Conservation (phyloP, 2,888 invertebrate species). For the Agrenia bidenticulata region DNA sequence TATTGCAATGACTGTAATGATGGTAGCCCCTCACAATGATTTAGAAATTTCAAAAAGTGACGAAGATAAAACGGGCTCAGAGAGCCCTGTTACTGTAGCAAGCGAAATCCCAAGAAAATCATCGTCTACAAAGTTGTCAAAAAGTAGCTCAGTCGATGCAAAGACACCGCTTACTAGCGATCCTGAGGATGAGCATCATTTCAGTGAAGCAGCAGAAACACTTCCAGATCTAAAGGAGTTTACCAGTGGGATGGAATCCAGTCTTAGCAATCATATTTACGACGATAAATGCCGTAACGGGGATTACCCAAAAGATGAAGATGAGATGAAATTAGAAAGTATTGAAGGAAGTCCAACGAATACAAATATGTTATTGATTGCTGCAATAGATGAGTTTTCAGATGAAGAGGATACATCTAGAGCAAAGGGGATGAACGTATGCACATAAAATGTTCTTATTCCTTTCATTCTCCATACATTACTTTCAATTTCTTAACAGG, state of each 20-base stretch:
- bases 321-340: conserved; percentile 40
- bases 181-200: conserved; percentile 49
- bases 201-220: conserved; percentile 46
- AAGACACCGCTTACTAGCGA: conserved; percentile 43
- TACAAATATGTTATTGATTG: conserved; percentile 47
- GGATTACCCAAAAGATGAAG: conserved; percentile 35
- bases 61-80: conserved; percentile 25
- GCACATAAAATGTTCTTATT: conserved; percentile 7
- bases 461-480: neutral
- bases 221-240: conserved; percentile 49
- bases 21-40: conserved; percentile 45
- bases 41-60: conserved; percentile 8
- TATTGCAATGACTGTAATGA: conserved; percentile 52
- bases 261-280: neutral
- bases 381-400: conserved; percentile 52
- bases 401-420: conserved; percentile 47
- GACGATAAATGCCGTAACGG: conserved; percentile 13
- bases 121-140: conserved; percentile 35
- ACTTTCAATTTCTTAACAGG: neutral
- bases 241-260: conserved; percentile 29
- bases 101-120: conserved; percentile 34
- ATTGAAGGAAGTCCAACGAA: conserved; percentile 46
- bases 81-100: conserved; percentile 32
- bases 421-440: neutral
- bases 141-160: conserved; percentile 37